Base-by-base conservation (phyloP, 2,797 vertebrate genomes). In the Lithobates pipiens region DNA sequence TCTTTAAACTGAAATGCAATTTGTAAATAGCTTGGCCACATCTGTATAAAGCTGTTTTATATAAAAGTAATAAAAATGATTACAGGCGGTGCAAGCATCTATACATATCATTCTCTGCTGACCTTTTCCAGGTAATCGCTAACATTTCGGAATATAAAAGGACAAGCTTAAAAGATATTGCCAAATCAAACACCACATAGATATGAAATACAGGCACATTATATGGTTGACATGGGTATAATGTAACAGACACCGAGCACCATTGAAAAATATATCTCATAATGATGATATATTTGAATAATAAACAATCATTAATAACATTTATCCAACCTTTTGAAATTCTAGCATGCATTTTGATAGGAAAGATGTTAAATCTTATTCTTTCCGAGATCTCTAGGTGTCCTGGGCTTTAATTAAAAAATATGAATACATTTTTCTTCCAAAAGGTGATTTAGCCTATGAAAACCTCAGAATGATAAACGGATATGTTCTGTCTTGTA, bases 341-440 rank as follows among this genome's bases (percentile, higher is more conserved):
- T 79, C 44, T 39, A 86, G 69, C 25, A 63, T 69, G 69, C 70
- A 42, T 11, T 83, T 79, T 61, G 76, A 72, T 69, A 77, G 29
- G 44, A 68, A 79, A 83, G 50, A 11, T 65, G 75, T 83, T 87
- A 69, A 84, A 79, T 87, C 76, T 79, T 73, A 71, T 80, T 76
- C 63, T 80, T 76, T n/a, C 73, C 2, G 34, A 80, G 44, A 79
- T 83, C 71, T 83, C 63, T 44, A 80, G 76, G 81, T 87, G 73
- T 80, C 86, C 44, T 72, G 81, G 77, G 86, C 86, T 84, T 84
- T 87, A 87, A 84, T 87, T 87, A 87, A 87, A 87, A 87, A 80
- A 87, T 83, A 72, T 50, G 70, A 77, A 78, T 87, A 50, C 71
- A 83, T 87, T 87, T 87, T 84, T 83, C 69, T 80, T 84, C 46